Percentiles rank a stretch among this genome's conserved stretches.
phyloP scores from a whole-genome alignment of 2,888 invertebrate species.

The Lydus trimaculatus region DNA sequence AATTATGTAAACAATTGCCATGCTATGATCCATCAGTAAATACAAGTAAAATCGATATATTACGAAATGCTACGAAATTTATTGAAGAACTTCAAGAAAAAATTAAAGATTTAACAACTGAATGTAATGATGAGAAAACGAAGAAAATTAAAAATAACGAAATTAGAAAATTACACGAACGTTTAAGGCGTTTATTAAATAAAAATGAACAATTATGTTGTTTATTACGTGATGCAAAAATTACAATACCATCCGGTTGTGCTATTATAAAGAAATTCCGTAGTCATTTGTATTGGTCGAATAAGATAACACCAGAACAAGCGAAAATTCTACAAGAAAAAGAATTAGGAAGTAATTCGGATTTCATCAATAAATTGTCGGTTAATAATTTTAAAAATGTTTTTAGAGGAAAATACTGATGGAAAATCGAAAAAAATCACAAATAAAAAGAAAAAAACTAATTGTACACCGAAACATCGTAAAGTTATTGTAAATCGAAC shows the following conservation, averaged over 20 bases:
- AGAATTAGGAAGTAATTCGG: constrained; percentile 52
- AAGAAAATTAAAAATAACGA: constrained; percentile 39
- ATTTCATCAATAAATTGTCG: not conserved
- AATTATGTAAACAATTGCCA: constrained; percentile 62
- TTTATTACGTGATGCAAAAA: constrained; percentile 58
- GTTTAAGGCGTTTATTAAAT: constrained; percentile 54
- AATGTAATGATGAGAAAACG: constrained; percentile 41
- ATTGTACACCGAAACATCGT: constrained; percentile 33
- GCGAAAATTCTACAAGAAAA: constrained; percentile 49
- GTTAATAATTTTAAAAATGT: not conserved
- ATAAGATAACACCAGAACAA: constrained; percentile 51
- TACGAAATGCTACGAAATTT: constrained; percentile 55
- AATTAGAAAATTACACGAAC: constrained; percentile 54
- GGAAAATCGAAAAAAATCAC: constrained; percentile 19
- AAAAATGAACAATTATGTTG: constrained; percentile 57
- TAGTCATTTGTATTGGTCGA: constrained; percentile 47
- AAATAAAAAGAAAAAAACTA: constrained; percentile 26
- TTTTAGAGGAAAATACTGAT: constrained; percentile 38
- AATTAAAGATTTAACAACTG: constrained; percentile 47
- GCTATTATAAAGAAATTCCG: constrained; percentile 48
- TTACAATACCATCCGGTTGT: constrained; percentile 54
- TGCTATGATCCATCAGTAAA: constrained; percentile 60
- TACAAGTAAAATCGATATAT: constrained; percentile 59
- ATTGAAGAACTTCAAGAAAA: constrained; percentile 58
- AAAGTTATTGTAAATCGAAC: constrained; percentile 31